Conservation (phyloP, 1,140 invertebrate genomes). For the Drosophila saltans region DNA sequence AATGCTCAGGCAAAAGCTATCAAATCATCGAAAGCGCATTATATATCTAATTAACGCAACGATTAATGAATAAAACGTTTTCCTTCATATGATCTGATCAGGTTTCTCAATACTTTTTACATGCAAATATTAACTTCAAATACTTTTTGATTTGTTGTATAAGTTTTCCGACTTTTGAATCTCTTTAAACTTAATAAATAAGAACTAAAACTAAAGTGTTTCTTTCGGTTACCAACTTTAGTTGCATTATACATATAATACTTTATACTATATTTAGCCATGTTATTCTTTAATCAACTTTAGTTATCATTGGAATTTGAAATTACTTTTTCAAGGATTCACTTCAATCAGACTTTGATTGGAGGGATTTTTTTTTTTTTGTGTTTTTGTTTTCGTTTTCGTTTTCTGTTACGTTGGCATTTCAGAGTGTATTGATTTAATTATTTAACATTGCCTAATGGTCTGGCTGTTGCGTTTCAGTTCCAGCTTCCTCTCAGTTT, state of each 20-base stretch:
- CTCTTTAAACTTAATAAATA: no score
- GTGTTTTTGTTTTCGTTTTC: no score
- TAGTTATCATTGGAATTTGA: background rate
- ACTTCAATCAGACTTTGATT: conserved; percentile 11
- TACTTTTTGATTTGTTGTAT: no score
- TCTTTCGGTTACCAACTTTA: no score
- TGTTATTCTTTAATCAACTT: background rate
- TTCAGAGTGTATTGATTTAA: conserved; percentile 10
- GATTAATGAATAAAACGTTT: no score
- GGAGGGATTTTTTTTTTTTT: background rate
- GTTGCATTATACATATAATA: no score
- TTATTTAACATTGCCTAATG: conserved; percentile 14
- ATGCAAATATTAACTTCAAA: no score
- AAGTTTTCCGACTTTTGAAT: no score
- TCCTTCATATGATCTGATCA: no score
- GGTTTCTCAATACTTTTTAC: no score
- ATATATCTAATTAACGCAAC: background rate
- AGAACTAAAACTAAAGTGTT: no score
- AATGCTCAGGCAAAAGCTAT: background rate
- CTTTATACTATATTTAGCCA: background rate
- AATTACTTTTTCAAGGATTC: background rate
- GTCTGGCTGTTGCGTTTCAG: background rate
- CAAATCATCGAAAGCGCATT: background rate
- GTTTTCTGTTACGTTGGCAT: no score
- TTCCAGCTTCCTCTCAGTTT: background rate